phyloP scores from a whole-genome alignment of 1,140 invertebrate species.

The Drosophila tsacasi region DNA sequence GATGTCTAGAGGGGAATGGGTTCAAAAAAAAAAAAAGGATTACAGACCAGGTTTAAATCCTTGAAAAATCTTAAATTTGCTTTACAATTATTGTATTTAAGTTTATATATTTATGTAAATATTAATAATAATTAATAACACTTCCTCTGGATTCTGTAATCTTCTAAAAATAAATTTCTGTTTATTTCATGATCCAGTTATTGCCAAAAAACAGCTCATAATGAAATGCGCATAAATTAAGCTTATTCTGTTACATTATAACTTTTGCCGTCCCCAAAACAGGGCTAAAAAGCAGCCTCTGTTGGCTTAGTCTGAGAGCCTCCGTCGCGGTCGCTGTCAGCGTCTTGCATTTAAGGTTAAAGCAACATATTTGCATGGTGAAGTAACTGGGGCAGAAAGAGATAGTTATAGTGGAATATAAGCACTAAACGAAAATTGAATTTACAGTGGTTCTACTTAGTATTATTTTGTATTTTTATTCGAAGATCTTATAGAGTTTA shows the following conservation, averaged over 20 bases:
- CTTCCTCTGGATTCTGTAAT: constrained; percentile 11
- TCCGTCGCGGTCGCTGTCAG: constrained; percentile 22
- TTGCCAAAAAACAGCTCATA: constrained; percentile 9
- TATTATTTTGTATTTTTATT: background rate
- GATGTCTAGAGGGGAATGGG: background rate
- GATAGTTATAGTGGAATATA: constrained; percentile 19
- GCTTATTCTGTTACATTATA: constrained; percentile 34
- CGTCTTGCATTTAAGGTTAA: constrained; percentile 71
- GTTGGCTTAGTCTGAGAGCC: background rate
- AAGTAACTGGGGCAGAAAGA: constrained; percentile 62
- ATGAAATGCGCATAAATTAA: constrained; percentile 45
- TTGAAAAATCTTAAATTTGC: background rate
- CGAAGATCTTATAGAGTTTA: background rate
- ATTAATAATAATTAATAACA: background rate
- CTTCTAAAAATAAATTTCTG: constrained; percentile 9
- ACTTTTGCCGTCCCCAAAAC: constrained; percentile 30
- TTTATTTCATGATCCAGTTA: background rate
- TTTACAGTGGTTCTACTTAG: constrained; percentile 11
- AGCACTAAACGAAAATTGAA: background rate
- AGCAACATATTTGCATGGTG: constrained; percentile 80
- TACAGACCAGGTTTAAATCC: background rate
- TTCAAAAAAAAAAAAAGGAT: background rate
- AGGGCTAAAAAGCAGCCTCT: constrained; percentile 23
- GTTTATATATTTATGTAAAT: too few relatives aligned
- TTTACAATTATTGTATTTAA: background rate